A percentile compares a stretch with the other conserved stretches of the same genome.
These are phyloP conservation scores for Taenioides sp. DNA, from an alignment of 2,797 vertebrate species.

Conservation along the genomic window DNA sequence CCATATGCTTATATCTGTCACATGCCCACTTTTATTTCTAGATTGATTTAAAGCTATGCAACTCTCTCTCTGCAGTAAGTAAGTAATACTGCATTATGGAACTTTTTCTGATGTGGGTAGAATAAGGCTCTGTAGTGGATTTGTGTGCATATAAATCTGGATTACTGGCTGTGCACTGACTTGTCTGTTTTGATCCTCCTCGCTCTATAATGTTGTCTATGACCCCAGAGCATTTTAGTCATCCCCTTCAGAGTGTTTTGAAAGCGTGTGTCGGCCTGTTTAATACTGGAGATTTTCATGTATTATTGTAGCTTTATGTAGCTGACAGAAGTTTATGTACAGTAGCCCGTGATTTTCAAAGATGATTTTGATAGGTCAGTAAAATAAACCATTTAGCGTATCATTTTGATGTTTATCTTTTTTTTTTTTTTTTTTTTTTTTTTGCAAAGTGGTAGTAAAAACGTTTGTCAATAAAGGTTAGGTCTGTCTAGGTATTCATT, in stretches of 20 bases:
- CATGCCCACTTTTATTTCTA: no score
- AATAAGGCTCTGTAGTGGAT: background rate
- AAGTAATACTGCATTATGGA: no score
- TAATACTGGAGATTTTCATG: slow-evolving; percentile 16
- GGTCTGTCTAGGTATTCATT: no score
- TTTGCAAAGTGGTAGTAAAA: no score
- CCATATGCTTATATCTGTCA: no score
- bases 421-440: no score
- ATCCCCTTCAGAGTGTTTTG: slow-evolving; percentile 38
- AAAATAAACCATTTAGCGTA: background rate
- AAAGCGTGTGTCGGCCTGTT: slow-evolving; percentile 34
- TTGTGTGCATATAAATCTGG: slow-evolving; percentile 25
- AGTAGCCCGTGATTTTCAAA: background rate
- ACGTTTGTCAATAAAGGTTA: no score
- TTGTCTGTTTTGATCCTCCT: slow-evolving; percentile 45
- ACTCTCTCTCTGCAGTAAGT: no score
- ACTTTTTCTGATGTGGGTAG: no score
- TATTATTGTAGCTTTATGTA: slow-evolving; percentile 27
- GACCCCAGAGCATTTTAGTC: slow-evolving; percentile 31
- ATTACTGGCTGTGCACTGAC: slow-evolving; percentile 36
- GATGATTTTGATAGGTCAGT: background rate
- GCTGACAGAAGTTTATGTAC: slow-evolving; percentile 32
- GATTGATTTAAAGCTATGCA: no score
- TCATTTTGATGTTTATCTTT: background rate
- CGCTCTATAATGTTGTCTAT: slow-evolving; percentile 17